Base-by-base conservation (phyloP, 2,888 invertebrate species). In the Eristalis arbustorum region DNA sequence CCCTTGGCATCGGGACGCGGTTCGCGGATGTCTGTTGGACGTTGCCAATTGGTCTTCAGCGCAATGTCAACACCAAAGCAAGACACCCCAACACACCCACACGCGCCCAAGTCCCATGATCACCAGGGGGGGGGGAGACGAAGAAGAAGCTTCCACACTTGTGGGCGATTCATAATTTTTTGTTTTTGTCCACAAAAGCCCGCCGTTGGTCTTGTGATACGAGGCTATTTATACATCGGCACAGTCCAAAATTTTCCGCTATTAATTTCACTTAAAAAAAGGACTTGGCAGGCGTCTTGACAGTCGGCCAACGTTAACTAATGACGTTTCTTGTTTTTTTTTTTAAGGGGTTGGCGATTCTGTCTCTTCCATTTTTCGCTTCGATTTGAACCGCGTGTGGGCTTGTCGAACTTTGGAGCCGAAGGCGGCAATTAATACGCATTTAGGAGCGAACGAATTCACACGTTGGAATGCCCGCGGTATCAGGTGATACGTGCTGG, bases 401-500 rank as follows among this genome's bases (percentile, higher is more conserved):
- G 11, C 22, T 8, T 34, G 4, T 1, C 25, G 37, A 56, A 37
- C 37, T 69, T 71, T 71, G 59, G n/a, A 59, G 40, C 25, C 18
- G 25, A 37, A 22, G 37, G 37, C 25, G 40, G 69, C 59, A 61
- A 59, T 59, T 57, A 67, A 28, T 49, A 49, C 49, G 49, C 49
- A 49, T 49, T 49, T 49, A 49, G 49, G 49, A 49, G 18, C 18
- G 2, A 18, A 49, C 37, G 11, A 14, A 68, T 8, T 69, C 22
- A 62, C 80, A 80, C 80, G 72, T 82, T 82, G 66, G 82, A 72
- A 77, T 82, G 18, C 49, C 10, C 23, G 18, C 49, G 8, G 13
- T 71, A 81, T 81, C 81, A 59, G 22, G 64, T 11, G 66, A 37
- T 72, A 82, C 82, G 82, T 82, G 82, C 66, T 82, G 59, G 25